Conservation (phyloP, 2,888 invertebrate species). For the Amitus sp. region DNA sequence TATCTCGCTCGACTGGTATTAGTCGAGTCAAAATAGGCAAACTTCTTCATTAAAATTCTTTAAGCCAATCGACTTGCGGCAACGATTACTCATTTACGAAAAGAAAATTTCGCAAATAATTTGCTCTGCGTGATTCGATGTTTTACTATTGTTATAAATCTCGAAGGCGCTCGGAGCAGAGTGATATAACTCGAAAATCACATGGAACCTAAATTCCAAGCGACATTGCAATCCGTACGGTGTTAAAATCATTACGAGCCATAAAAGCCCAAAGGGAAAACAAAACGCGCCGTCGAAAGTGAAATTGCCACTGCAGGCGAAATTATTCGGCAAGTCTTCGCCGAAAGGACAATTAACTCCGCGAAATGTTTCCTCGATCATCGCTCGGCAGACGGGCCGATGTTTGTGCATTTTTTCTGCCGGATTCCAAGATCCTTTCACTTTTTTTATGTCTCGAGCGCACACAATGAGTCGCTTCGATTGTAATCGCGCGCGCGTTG, state of each 20-base stretch:
- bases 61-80: background rate
- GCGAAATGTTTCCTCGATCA: background rate
- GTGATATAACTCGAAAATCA: slow-evolving; percentile 36
- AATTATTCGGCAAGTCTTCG: slow-evolving; percentile 26
- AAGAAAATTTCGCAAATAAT: background rate
- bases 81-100: background rate
- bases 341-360: too few species aligned
- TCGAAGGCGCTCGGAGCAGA: background rate
- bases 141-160: background rate
- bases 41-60: slow-evolving; percentile 7
- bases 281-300: slow-evolving; percentile 18
- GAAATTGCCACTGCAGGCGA: slow-evolving; percentile 24
- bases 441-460: too few species aligned
- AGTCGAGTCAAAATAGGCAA: background rate
- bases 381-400: too few species aligned
- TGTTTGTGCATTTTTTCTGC: too few species aligned
- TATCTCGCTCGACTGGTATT: slow-evolving; percentile 1
- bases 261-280: slow-evolving; percentile 46
- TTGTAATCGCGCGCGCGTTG: slow-evolving; percentile 23
- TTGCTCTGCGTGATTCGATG: background rate
- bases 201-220: slow-evolving; percentile 44
- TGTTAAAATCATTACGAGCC: slow-evolving; percentile 44
- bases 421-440: too few species aligned
- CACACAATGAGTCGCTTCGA: slow-evolving; percentile 27
- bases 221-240: slow-evolving; percentile 42